Conservation (phyloP, 2,113 vertebrate species). For the Oreochromis spilurus region DNA sequence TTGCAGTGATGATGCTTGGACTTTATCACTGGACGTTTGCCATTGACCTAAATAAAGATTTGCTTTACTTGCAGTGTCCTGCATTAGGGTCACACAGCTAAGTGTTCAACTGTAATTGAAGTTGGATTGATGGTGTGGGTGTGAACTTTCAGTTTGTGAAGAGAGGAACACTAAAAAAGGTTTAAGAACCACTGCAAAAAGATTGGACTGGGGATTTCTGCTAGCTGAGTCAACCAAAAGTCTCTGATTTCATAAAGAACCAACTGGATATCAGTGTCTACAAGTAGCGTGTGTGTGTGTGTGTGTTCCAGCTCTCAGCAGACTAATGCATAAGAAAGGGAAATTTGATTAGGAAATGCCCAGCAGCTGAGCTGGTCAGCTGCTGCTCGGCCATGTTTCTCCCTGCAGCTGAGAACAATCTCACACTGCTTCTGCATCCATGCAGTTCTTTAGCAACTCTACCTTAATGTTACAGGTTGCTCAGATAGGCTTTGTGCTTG, state of each 20-base stretch:
- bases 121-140: not conserved
- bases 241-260: not conserved
- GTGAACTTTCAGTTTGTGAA: not conserved
- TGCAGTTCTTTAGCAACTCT: accelerated
- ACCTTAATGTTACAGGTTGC: not conserved
- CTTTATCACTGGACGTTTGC: too few species aligned
- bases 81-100: not conserved
- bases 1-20: too few species aligned
- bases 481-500: not conserved
- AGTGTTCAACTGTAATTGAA: not conserved
- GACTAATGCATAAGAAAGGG: not conserved
- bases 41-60: too few species aligned
- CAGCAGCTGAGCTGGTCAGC: not conserved
- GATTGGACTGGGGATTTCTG: not conserved
- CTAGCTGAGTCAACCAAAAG: not conserved
- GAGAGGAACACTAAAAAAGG: not conserved
- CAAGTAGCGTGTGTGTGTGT: not conserved
- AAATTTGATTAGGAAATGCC: not conserved
- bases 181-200: not conserved
- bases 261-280: not conserved
- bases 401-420: not conserved
- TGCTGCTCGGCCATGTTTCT: not conserved
- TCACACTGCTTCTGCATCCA: not conserved
- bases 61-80: not conserved
- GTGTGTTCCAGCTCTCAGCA: not conserved